phyloP scores from a whole-genome alignment of 2,797 vertebrate species.

The Cheirogaleus major region DNA sequence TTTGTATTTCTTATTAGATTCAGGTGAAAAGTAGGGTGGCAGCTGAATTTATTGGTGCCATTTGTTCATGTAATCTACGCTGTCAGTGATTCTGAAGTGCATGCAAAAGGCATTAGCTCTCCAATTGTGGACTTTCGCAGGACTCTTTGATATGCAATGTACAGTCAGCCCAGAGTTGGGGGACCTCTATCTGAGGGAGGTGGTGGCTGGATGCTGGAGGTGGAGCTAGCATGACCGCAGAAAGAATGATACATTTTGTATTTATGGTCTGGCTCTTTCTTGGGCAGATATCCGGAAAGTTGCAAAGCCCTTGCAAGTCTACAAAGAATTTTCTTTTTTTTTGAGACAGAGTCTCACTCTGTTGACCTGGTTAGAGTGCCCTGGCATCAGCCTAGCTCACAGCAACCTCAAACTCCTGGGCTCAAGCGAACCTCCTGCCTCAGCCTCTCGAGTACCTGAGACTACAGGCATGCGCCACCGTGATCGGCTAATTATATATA shows the following conservation, averaged over 20 bases:
- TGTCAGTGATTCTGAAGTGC: conserved; percentile 22
- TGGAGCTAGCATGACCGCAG: neutral
- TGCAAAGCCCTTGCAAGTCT: neutral
- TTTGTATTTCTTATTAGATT: conserved; percentile 48
- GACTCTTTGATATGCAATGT: conserved; percentile 1
- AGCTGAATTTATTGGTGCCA: neutral
- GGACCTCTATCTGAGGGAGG: too few relatives aligned
- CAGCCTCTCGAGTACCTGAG: too few relatives aligned
- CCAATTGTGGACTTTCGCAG: conserved; percentile 17
- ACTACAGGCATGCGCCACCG: too few relatives aligned
- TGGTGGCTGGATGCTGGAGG: neutral
- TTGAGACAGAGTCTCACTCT: too few relatives aligned
- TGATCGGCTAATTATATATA: too few relatives aligned
- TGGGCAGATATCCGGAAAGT: neutral
- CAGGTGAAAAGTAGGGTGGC: conserved; percentile 15
- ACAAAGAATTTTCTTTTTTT: neutral
- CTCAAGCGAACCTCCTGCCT: too few relatives aligned
- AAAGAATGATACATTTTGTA: neutral
- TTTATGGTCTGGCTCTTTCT: neutral
- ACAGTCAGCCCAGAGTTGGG: neutral
- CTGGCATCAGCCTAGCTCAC: too few relatives aligned
- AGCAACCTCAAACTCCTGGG: too few relatives aligned
- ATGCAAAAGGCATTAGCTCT: neutral
- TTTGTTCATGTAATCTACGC: conserved; percentile 15
- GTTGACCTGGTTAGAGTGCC: too few relatives aligned